Base-by-base conservation (phyloP, 2,888 invertebrate genomes). In the Noctua janthe region DNA sequence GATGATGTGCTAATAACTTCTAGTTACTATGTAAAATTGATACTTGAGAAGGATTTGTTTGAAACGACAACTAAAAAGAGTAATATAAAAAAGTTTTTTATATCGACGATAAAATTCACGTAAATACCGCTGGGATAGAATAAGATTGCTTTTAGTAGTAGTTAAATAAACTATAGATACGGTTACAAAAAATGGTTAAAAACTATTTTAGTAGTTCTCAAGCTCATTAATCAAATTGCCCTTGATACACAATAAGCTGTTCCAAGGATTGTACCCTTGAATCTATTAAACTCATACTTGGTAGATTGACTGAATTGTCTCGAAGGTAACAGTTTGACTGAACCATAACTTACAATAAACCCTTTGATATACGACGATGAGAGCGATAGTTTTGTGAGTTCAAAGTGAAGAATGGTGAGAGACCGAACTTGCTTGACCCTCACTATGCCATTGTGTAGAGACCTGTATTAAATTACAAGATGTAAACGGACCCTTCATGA, bases 271-370 rank as follows among this genome's bases (percentile, higher is more conserved):
- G 47, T 71, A 66, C 69, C 75, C 75, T 76, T 81, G 75, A 76
- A 54, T 29, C 39, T 47, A 83, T 73, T 85, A 20, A 59, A 51
- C 51, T 10, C 17, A 64, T 4, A 69, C n/a, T 47, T 56, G 59
- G 15, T 66, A n/a, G 35, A 74, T 80, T 29, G 17, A 84, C 56
- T 80, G 56, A 71, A 83, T 83, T 71, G 71, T 3, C 20, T 15
- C 39, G 71, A 83, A 83, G 74, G 67, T 62, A 62, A 84, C 35
- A 49, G 49, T 82, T 67, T 74, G 29, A 69, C 56, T 23, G 56
- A 39, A 13, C 13, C 10, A 49, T 79, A 4, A 35, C n/a, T 17
- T 1, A 2, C 49, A 78, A 43, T 62, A 13, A 43, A 4, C 43
- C 13, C 51, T 43, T 49, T 75, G 23, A 59, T 23, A 54, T 29